Percentiles rank a stretch among this genome's conserved stretches.
Conservation (phyloP, 2,113 vertebrate species). For the Balaeniceps rex region DNA sequence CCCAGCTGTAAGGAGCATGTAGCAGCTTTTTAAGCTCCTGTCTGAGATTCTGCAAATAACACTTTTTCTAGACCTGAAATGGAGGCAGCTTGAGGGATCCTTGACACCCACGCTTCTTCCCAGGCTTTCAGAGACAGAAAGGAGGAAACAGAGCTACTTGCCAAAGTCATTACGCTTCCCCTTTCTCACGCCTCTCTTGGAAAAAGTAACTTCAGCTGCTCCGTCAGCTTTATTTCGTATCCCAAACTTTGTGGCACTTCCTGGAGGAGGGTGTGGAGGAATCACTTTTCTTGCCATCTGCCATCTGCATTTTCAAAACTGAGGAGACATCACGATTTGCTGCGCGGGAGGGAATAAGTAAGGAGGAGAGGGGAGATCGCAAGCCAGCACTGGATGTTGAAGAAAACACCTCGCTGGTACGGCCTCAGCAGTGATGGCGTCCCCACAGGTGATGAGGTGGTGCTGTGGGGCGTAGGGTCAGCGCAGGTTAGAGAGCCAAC, state of each 20-base stretch:
- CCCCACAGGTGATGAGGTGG: background rate
- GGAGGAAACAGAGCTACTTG: background rate
- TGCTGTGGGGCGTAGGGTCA: background rate
- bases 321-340: background rate
- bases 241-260: background rate
- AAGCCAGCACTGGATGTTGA: background rate
- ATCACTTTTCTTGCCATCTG: background rate
- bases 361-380: background rate
- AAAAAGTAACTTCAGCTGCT: background rate
- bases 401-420: background rate
- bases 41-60: background rate
- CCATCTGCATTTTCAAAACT: background rate
- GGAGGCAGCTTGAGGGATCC: background rate
- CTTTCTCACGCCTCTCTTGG: background rate
- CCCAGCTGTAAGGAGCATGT: background rate
- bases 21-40: background rate
- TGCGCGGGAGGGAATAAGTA: background rate
- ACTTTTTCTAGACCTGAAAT: background rate
- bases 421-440: background rate
- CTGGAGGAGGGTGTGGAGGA: background rate
- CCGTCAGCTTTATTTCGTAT: fast-evolving
- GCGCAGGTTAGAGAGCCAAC: background rate
- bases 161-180: fast-evolving
- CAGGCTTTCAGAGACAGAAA: background rate
- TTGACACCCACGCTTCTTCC: background rate